phyloP scores from a whole-genome alignment of 2,113 vertebrate genomes.

The Elaphurus davidianus region DNA sequence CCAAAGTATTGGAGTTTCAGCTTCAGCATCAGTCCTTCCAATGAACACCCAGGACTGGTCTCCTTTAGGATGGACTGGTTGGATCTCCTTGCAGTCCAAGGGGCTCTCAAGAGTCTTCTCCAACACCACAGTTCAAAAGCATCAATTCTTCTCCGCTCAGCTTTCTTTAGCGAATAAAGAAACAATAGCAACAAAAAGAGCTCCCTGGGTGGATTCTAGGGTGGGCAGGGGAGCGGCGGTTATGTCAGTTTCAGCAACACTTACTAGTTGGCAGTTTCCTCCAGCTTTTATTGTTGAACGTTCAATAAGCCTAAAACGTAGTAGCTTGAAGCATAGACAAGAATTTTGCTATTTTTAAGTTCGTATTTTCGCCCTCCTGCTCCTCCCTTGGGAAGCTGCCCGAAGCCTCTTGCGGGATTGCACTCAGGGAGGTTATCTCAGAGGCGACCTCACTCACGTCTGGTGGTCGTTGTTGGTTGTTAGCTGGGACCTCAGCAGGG shows the following conservation, averaged over 20 bases:
- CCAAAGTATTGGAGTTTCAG: background rate
- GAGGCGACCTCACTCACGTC: fast-evolving
- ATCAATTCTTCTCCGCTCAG: fast-evolving
- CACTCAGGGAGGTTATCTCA: fast-evolving
- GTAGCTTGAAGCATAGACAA: background rate
- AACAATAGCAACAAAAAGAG: background rate
- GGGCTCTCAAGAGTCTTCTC: background rate
- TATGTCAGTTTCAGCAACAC: fast-evolving
- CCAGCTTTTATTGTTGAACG: background rate
- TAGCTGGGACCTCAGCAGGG: background rate
- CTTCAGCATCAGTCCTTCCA: background rate
- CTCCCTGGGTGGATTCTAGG: fast-evolving
- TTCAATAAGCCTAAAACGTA: background rate
- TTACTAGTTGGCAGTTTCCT: background rate
- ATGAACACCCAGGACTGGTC: background rate
- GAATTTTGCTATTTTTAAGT: no score
- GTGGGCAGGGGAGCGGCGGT: fast-evolving
- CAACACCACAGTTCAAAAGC: background rate
- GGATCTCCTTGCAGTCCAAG: background rate
- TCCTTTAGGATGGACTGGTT: background rate
- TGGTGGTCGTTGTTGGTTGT: background rate
- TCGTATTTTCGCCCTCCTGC: fast-evolving
- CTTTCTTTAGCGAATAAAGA: background rate
- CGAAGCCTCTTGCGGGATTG: fast-evolving
- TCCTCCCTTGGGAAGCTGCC: no score